Percentiles rank a stretch among this genome's conserved stretches.
Evolutionary conservation across 2,797 vertebrate species (phyloP).

Genomic region (Austrolebias charrua): DNA sequence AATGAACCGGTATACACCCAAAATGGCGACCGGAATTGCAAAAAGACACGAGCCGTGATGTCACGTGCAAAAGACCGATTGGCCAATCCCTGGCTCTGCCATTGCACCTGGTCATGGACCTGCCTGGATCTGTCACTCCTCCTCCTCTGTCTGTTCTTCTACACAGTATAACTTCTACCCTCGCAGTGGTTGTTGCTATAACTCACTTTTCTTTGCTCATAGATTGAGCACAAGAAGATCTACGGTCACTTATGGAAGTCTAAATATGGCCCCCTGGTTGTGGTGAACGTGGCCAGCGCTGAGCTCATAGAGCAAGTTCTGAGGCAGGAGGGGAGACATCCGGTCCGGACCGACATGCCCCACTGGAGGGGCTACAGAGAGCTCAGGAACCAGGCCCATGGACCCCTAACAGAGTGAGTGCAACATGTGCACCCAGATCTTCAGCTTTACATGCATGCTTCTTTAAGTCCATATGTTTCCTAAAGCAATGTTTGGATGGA

Average conservation of each 20-base stretch:
- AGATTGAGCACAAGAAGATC: slow-evolving; percentile 82
- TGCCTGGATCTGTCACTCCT: too few species aligned
- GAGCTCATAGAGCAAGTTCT: slow-evolving; percentile 82
- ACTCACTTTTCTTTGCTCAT: neutral
- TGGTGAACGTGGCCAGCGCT: slow-evolving; percentile 80
- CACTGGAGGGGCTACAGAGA: slow-evolving; percentile 83
- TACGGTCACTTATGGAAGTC: slow-evolving; percentile 83
- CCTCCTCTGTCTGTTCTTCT: too few species aligned
- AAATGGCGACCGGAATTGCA: too few species aligned
- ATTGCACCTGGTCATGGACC: too few species aligned
- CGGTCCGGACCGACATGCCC: slow-evolving; percentile 77
- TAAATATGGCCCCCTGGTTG: slow-evolving; percentile 72
- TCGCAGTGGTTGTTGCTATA: neutral
- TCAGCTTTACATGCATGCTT: too few species aligned
- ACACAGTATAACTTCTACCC: neutral
- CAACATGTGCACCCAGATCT: neutral
- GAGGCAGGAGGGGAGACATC: slow-evolving; percentile 79
- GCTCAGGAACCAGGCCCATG: slow-evolving; percentile 77
- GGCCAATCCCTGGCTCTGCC: too few species aligned
- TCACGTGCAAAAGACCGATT: too few species aligned
- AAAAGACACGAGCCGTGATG: too few species aligned
- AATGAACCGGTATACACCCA: too few species aligned
- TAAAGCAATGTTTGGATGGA: too few species aligned
- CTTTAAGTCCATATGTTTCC: too few species aligned
- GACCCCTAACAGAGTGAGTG: slow-evolving; percentile 82